Percentiles rank a stretch among this genome's conserved stretches.
Conservation (phyloP, 2,113 vertebrate species). For the Cinclus mexicanus region DNA sequence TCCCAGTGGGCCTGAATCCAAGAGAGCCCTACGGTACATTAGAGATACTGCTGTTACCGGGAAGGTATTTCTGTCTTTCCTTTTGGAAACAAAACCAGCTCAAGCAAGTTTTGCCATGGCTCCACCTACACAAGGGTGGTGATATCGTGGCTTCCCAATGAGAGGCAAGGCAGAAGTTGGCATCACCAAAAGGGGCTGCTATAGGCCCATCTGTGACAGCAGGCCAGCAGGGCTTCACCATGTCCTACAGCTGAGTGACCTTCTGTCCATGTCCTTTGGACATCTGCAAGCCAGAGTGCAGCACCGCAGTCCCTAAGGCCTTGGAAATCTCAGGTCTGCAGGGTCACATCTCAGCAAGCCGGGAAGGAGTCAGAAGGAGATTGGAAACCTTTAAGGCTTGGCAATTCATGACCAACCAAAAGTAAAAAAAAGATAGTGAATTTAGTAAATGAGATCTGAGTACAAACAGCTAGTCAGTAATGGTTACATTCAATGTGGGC, state of each 20-base stretch:
- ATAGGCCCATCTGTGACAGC: not conserved
- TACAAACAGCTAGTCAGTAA: not conserved
- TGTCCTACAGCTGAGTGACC: not conserved
- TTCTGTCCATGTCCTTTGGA: not conserved
- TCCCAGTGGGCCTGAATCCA: not conserved
- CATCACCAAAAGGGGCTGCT: not conserved
- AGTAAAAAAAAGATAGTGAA: not conserved
- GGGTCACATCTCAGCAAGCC: not conserved
- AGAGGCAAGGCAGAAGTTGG: not conserved
- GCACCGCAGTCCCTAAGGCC: not conserved
- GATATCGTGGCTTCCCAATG: not conserved
- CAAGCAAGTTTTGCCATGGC: not conserved
- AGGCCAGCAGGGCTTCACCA: accelerated
- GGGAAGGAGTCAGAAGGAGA: not conserved
- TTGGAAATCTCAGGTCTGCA: not conserved
- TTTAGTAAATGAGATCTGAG: not conserved
- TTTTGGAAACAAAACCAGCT: not conserved
- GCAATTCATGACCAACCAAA: not conserved
- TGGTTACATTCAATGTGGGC: not conserved
- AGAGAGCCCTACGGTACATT: not conserved
- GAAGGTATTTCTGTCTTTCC: not conserved
- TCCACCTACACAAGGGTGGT: constrained; percentile 35
- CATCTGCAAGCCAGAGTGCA: not conserved
- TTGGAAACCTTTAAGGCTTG: not conserved
- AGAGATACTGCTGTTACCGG: not conserved